Conservation (phyloP, 2,888 invertebrate genomes). For the Punctoribates punctum region DNA sequence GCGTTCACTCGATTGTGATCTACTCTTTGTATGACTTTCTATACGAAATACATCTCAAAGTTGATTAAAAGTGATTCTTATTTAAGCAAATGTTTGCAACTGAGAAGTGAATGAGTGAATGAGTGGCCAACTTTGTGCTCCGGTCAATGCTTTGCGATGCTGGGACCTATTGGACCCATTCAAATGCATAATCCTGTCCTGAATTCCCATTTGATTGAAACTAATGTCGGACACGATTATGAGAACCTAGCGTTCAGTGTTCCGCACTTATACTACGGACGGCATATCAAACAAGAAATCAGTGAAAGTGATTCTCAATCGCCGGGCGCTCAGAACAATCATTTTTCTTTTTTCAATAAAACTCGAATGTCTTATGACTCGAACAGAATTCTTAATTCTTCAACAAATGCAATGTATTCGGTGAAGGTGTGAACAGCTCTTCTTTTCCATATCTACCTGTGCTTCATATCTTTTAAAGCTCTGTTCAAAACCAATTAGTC, state of each 20-base stretch:
- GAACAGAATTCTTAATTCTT: constrained; percentile 5
- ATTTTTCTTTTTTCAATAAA: constrained; percentile 10
- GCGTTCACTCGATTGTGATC: constrained; percentile 14
- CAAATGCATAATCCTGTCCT: not conserved
- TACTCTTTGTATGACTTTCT: not conserved
- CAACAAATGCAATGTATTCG: constrained; percentile 9
- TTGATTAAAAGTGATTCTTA: too few relatives aligned
- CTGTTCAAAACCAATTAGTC: not conserved
- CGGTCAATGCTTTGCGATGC: not conserved
- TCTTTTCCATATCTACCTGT: not conserved
- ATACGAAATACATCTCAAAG: too few relatives aligned
- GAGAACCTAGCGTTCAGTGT: not conserved
- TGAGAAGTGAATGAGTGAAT: not conserved
- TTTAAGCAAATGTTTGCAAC: too few relatives aligned
- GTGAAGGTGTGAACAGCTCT: not conserved
- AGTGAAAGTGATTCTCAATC: constrained; percentile 21
- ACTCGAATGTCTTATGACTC: constrained; percentile 28
- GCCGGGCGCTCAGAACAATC: not conserved
- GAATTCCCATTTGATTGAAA: not conserved
- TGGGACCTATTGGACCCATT: constrained; percentile 30
- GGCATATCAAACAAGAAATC: constrained; percentile 31
- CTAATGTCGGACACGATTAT: constrained; percentile 5
- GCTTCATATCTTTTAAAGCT: not conserved
- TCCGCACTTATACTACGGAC: constrained; percentile 3
- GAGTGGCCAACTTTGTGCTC: not conserved